These are phyloP conservation scores for Fissipunctia ypsillon DNA, from an alignment of 2,888 invertebrate species.

Conservation along the genomic window DNA sequence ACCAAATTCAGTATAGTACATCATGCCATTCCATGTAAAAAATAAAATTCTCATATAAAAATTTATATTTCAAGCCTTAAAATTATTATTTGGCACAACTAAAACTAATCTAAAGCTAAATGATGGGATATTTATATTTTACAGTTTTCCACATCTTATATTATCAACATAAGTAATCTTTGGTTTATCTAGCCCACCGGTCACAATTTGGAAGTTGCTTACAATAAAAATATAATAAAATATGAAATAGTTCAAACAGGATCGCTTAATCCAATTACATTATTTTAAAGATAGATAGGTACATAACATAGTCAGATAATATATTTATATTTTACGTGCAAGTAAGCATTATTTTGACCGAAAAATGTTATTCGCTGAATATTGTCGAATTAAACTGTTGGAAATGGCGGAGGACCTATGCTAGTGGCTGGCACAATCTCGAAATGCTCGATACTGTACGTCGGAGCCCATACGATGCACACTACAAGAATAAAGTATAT, in stretches of 20 bases:
- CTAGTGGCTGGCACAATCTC: slow-evolving; percentile 26
- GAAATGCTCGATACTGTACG: slow-evolving; percentile 58
- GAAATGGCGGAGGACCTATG: slow-evolving; percentile 26
- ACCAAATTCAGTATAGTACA: slow-evolving; percentile 82
- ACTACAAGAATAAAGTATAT: slow-evolving; percentile 64
- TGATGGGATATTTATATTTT: slow-evolving; percentile 85
- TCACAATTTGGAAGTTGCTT: slow-evolving; percentile 79
- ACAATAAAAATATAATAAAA: slow-evolving; percentile 78
- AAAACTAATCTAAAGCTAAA: slow-evolving; percentile 77
- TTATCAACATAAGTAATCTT: slow-evolving; percentile 83
- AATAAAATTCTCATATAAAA: slow-evolving; percentile 78
- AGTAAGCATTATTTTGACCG: slow-evolving; percentile 47
- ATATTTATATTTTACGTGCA: slow-evolving; percentile 51
- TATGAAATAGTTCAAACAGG: slow-evolving; percentile 81
- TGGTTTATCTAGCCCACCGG: slow-evolving; percentile 90
- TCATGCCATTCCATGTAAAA: slow-evolving; percentile 83
- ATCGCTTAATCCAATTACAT: slow-evolving; percentile 73
- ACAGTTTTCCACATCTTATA: slow-evolving; percentile 82
- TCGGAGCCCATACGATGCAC: slow-evolving; percentile 49
- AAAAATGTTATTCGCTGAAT: slow-evolving; percentile 61
- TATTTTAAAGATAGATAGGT: slow-evolving; percentile 61
- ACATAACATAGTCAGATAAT: slow-evolving; percentile 53
- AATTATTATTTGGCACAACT: slow-evolving; percentile 84
- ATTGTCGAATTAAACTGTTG: slow-evolving; percentile 59
- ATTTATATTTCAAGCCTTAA: slow-evolving; percentile 79